Base-by-base conservation (phyloP, 2,888 invertebrate species). In the Athrips mouffetella region DNA sequence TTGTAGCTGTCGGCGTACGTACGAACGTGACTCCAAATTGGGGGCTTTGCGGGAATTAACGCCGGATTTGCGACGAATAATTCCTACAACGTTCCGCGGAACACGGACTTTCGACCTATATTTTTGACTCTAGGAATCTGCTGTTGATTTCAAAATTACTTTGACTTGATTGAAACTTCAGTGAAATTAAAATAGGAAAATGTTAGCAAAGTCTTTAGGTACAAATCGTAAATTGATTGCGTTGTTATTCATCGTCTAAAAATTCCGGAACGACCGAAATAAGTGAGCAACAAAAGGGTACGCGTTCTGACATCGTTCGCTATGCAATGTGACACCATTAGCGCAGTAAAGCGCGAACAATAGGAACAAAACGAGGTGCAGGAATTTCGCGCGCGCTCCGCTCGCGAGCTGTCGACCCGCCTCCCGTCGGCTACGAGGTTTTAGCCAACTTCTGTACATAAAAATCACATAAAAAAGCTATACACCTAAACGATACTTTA, bases 321-420 rank as follows among this genome's bases (percentile, higher is more conserved):
- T 73, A 68, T 76, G 83, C 81, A 80, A 84, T 83, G 84, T 82
- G 84, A 83, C 84, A 83, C 84, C 82, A 84, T 85, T 84, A 82
- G 74, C 65, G 69, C 59, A 61, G 67, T 65, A 67, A 73, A 70
- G 65, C 67, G 69, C 63, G 62, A 70, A 77, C 79, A 82, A 80
- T 73, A 75, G 59, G 60, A 83, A 65, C 70, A 82, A 82, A 75
- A 73, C 63, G 66, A 72, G 62, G 56, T 59, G 68, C 46, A 48
- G 79, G 81, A 74, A 83, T 81, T 80, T 80, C 69, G 77, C 80
- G 63, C 65, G 67, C 31, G 21, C 57, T 59, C 58, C 48, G 52
- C 55, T 53, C 37, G 4, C 21, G 37, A n/a, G 58, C 53, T 59
- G 62, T 63, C 65, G 18, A 37, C 58, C 60, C 67, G 63, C 66